These are phyloP conservation scores for Oxyruncus cristatus DNA, from an alignment of 2,113 vertebrate species.

Conservation along the genomic window DNA sequence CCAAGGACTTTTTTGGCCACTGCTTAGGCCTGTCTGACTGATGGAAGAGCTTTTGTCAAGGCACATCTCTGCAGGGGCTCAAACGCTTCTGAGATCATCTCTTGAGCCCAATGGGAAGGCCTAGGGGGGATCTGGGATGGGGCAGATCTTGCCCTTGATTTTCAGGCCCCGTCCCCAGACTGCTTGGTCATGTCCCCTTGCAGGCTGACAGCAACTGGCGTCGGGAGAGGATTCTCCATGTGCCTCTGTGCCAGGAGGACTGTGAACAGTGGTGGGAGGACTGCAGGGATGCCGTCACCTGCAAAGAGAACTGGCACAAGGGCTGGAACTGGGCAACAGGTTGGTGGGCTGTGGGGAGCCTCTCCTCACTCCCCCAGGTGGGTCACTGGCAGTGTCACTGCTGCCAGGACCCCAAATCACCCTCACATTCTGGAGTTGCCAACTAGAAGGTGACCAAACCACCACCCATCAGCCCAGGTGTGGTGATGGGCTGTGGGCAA, in stretches of 20 bases:
- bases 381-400: neutral
- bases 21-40: neutral
- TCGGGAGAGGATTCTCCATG: slow-evolving; percentile 80
- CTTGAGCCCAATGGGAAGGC: accelerated
- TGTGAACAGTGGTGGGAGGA: slow-evolving; percentile 88
- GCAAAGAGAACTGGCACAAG: slow-evolving; percentile 89
- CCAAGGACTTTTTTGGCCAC: neutral
- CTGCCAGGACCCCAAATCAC: neutral
- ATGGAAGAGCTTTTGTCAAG: neutral
- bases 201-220: slow-evolving; percentile 80
- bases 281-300: slow-evolving; percentile 78
- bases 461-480: accelerated
- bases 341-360: neutral
- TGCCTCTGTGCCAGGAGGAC: slow-evolving; percentile 87
- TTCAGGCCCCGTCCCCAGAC: accelerated
- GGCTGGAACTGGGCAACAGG: slow-evolving; percentile 91
- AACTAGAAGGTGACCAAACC: neutral
- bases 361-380: accelerated
- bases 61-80: neutral
- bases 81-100: neutral
- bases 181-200: accelerated
- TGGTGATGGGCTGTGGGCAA: neutral
- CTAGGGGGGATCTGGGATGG: accelerated
- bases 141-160: neutral
- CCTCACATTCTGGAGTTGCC: accelerated